Conservation (phyloP, 2,797 vertebrate species). For the Naso thynnoides region DNA sequence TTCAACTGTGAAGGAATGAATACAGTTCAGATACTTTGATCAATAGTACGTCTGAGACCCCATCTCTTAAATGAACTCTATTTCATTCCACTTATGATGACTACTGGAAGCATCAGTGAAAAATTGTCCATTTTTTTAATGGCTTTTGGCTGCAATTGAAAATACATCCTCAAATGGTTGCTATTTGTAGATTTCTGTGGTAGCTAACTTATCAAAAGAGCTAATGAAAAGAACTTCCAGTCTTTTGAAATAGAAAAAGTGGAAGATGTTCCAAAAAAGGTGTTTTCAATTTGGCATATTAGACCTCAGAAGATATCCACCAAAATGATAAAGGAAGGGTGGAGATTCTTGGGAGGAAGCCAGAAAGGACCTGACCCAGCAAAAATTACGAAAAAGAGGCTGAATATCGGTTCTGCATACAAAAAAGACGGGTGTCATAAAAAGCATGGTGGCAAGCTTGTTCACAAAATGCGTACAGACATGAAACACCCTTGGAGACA, state of each 20-base stretch:
- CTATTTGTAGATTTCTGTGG: neutral
- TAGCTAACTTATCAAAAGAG: neutral
- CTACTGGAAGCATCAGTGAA: constrained; percentile 23
- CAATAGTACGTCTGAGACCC: constrained; percentile 37
- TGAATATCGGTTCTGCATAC: neutral
- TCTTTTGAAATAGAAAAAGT: neutral
- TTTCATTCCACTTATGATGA: constrained; percentile 32
- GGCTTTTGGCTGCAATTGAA: constrained; percentile 6
- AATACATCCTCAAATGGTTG: constrained; percentile 10
- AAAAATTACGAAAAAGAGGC: neutral
- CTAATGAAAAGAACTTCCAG: too few species aligned
- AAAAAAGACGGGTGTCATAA: neutral
- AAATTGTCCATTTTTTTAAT: constrained; percentile 20
- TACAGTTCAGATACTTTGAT: constrained; percentile 44
- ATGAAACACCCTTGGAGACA: constrained; percentile 6
- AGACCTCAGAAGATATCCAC: neutral
- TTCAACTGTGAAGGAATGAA: constrained; percentile 41
- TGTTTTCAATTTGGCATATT: neutral
- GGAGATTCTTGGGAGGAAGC: neutral
- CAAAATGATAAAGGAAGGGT: neutral
- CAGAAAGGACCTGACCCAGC: neutral
- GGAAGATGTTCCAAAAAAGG: neutral
- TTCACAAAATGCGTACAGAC: constrained; percentile 15
- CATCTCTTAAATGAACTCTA: constrained; percentile 40
- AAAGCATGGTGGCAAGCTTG: neutral